Base-by-base conservation (phyloP, 2,888 invertebrate species). In the Ennomos fuscantarius region DNA sequence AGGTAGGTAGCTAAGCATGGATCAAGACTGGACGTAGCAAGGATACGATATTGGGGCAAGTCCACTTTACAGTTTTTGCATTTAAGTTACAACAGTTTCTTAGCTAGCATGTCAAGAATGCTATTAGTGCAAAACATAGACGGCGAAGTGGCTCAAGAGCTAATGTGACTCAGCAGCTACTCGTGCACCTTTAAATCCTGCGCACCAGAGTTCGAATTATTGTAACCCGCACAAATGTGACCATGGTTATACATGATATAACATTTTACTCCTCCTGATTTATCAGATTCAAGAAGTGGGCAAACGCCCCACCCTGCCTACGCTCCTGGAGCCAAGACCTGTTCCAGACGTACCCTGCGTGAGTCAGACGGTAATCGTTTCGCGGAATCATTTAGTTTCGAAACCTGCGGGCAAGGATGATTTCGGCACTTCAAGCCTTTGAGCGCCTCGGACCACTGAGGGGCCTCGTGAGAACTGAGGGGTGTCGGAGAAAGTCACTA, bases 301-400 rank as follows among this genome's bases (percentile, higher is more conserved):
- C 37, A 35, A 40, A 2, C 36, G 41, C 48, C 49, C 55, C 44
- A 37, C 46, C 31, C 49, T 49, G 32, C 43, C 34, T 53, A 45
- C 39, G 40, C 13, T 35, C 44, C 40, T 15, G 48, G 46, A 52
- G 55, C 56, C 71, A 77, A 82, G 84, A 85, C 86, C 84, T 79
- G 86, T 84, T 84, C 82, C 81, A 74, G 76, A 72, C 77, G 68
- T 69, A 63, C 68, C 73, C 73, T 70, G 67, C 45, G 70, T 86
- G 85, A 87, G 72, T 85, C 86, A 86, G 73, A 32, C 68, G 48
- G 67, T 81, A 86, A 83, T 84, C 81, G 76, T 68, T 87, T 87
- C 87, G 75, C 77, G 72, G 87, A 78, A 79, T 62, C 59, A 68
- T 67, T 74, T 61, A 67, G 77, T 86, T 87, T 83, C 78, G 81